Evolutionary conservation across 2,797 vertebrate species (phyloP).

Genomic region (Coilia nasus): DNA sequence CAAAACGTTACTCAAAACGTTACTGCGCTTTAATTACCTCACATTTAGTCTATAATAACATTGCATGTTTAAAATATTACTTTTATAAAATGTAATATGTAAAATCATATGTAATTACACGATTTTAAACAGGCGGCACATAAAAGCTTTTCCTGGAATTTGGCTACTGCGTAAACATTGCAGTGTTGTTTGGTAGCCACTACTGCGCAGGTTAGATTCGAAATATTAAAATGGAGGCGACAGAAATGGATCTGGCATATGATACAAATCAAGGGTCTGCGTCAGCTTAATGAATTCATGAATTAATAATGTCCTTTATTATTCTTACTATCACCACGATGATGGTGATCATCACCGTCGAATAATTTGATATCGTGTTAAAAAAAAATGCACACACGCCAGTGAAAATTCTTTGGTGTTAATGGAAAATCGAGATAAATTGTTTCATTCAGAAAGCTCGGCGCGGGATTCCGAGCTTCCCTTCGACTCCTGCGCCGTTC

Average conservation of each 20-base stretch:
- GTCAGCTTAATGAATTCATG: conserved; percentile 1
- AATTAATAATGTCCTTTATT: conserved; percentile 22
- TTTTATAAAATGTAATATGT: too few species aligned
- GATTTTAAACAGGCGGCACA: neutral
- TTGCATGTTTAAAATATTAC: neutral
- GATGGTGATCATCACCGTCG: neutral
- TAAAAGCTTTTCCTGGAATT: neutral
- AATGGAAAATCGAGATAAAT: conserved; percentile 6
- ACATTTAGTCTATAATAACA: neutral
- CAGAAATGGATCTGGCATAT: conserved; percentile 5
- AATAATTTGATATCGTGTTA: neutral
- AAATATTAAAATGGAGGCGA: neutral
- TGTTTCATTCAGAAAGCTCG: conserved; percentile 7
- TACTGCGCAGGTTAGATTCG: neutral
- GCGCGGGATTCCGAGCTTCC: neutral
- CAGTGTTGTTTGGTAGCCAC: neutral
- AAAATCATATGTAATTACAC: too few species aligned
- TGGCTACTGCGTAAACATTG: neutral
- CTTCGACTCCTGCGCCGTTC: neutral
- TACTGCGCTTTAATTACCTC: neutral
- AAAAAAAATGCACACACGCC: neutral
- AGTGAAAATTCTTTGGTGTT: neutral
- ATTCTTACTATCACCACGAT: conserved; percentile 15
- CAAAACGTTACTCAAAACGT: neutral
- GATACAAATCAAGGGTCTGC: neutral